Conservation (phyloP, 92 coral and sea anemone genomes). For the Parazoanthus darwini region DNA sequence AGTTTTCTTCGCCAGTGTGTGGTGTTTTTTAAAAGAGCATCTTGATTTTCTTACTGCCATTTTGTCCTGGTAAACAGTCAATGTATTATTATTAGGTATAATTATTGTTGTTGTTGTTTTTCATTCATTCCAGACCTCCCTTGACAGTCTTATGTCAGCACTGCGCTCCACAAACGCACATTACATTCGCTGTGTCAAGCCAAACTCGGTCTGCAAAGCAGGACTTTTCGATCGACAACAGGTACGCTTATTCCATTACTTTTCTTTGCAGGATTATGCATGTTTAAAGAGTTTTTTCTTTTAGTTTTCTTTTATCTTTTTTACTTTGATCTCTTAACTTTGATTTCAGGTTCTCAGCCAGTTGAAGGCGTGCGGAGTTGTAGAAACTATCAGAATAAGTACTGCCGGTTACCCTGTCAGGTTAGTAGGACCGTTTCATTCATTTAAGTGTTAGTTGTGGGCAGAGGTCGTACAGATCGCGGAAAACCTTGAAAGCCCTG, state of each 20-base stretch:
- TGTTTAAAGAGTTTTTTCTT: too few species aligned
- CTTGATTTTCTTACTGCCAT: too few species aligned
- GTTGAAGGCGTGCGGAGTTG: conserved; percentile 78
- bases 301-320: too few species aligned
- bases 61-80: too few species aligned
- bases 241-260: conserved; percentile 38
- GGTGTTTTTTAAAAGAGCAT: too few species aligned
- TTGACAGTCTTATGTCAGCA: conserved; percentile 70
- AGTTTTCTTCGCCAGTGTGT: too few species aligned
- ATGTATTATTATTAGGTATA: too few species aligned
- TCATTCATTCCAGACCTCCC: conserved; percentile 54
- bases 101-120: not conserved
- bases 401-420: conserved; percentile 86
- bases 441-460: not conserved
- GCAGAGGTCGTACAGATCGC: not conserved
- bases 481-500: too few species aligned
- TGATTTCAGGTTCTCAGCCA: conserved; percentile 66
- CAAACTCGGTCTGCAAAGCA: conserved; percentile 63
- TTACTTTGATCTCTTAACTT: not conserved
- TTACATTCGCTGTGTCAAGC: conserved; percentile 81
- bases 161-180: conserved; percentile 72
- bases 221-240: conserved; percentile 62
- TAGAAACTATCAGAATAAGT: conserved; percentile 78
- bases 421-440: conserved; percentile 31
- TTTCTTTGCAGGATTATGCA: too few species aligned